Base-by-base conservation (phyloP, 2,797 vertebrate species). In the Rhinophrynus dorsalis region DNA sequence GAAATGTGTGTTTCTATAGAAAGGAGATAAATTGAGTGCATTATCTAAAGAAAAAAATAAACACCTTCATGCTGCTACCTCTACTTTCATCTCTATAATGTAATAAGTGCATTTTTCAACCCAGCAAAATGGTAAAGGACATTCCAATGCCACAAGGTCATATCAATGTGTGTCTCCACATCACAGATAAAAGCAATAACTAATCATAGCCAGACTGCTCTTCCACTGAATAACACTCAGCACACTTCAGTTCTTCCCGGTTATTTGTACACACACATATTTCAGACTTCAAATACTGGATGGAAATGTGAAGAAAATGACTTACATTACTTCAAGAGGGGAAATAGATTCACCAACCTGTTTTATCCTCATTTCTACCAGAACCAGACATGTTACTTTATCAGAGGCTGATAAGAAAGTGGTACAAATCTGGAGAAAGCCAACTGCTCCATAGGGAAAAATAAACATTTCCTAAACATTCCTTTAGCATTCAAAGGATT, bases 31-130 rank as follows among this genome's bases (percentile, higher is more conserved):
- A 30, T 9, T 30, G 29, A 4, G 20, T 8, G 17, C 40, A 44
- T 44, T 44, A 18, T n/a, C 40, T 44, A 20, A 44, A 15, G 20
- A 15, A 18, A 2, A 44, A 1, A 12, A 38, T 0, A 30, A 11
- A 45, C 23, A 5, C 45, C 20, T 38, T 15, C 40, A 37, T n/a
- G 5, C 33, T 32, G 23, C 26, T 12, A 6, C 21, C 48, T 1
- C 7, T 24, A 18, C 68, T 65, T 72, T 72, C 61, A 72, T 72
- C 68, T 58, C 15, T 12, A 9, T 8, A 42, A n/a, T 51, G 7
- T 72, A 72, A 65, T 72, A 65, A 44, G 54, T 44, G 3, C 40
- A 42, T 24, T 58, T 72, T 65, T 33, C 45, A 40, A 29, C 30
- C 47, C 54, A 2, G 10, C 26, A 13, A 44, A 50, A 44, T 58